phyloP scores from a whole-genome alignment of 1,140 invertebrate species.

The Brachionus rubens region DNA sequence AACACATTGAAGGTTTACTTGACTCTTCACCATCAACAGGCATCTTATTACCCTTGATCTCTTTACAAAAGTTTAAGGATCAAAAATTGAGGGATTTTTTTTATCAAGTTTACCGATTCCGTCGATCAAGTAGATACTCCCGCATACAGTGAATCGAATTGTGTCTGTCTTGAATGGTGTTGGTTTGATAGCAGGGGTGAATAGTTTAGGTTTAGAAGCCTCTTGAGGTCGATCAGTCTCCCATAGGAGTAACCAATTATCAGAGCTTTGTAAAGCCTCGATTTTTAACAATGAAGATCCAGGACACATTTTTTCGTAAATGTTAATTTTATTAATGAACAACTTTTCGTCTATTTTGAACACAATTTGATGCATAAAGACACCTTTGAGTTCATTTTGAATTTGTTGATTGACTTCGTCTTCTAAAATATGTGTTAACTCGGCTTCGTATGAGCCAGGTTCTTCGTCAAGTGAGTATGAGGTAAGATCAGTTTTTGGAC shows the following conservation, averaged over 20 bases:
- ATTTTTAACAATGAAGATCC: slow-evolving; percentile 16
- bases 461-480: background rate
- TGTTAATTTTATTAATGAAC: slow-evolving; percentile 25
- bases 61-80: background rate
- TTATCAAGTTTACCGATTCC: background rate
- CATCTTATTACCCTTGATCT: slow-evolving; percentile 33
- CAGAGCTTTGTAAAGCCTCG: background rate
- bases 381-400: background rate
- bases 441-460: background rate
- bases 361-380: slow-evolving; percentile 23
- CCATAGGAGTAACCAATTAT: slow-evolving; percentile 31
- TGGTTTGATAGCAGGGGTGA: background rate
- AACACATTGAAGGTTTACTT: background rate
- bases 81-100: too few relatives aligned
- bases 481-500: background rate
- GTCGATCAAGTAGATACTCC: slow-evolving; percentile 21
- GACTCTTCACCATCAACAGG: background rate
- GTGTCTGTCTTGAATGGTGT: slow-evolving; percentile 32
- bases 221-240: background rate
- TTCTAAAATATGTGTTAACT: background rate
- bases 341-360: slow-evolving; percentile 36
- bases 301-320: slow-evolving; percentile 36
- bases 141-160: slow-evolving; percentile 1
- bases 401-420: background rate
- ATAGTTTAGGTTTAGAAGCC: background rate